Evolutionary conservation across 2,113 vertebrate species (phyloP), one percentile per base, ranked within the genome.

Genomic region (Peucedramus taeniatus): DNA sequence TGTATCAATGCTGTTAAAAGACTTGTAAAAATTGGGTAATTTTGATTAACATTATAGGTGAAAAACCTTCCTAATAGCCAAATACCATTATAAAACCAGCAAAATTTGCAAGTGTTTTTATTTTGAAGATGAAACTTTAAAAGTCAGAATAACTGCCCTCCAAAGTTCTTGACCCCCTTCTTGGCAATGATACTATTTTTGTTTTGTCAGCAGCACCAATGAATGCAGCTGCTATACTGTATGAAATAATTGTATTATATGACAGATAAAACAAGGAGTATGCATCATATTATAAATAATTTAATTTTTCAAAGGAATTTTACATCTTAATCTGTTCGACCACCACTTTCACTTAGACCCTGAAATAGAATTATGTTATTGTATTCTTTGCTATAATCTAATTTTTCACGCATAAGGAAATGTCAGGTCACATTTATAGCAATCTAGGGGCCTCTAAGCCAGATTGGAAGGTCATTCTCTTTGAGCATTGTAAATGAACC

Each of bases 211-310:
- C 97, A 97, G 75, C 93, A 96, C 35, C 61, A 64, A 78, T 74
- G 39, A 90, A 90, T 89, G 65, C 56, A 50, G 44, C 85, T 96
- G 88, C 91, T 96, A 56, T 89, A 72, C 64, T 87, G 75, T 71
- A 88, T 64, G 97, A 95, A 97, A 94, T 98, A 98, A 98, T 98
- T 97, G 57, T 80, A 97, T 98, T 98, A 98, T 91, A 93, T 91
- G 93, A 95, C 96, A 98, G 95, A 97, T 96, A 97, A 98, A 98
- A 97, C 95, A 97, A 98, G 86, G 24, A 81, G 81, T 97, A 97
- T 97, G 97, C 97, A 98, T 98, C 93, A 97, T 97, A 97, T 98
- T 97, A 97, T 95, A 97, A 97, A 97, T 98, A 98, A 98, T 96
- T 98, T 97, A 97, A 98, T 98, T 98, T 97, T 97, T 94, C 39